Base-by-base conservation (phyloP, 2,797 vertebrate species). In the Tadarida brasiliensis region DNA sequence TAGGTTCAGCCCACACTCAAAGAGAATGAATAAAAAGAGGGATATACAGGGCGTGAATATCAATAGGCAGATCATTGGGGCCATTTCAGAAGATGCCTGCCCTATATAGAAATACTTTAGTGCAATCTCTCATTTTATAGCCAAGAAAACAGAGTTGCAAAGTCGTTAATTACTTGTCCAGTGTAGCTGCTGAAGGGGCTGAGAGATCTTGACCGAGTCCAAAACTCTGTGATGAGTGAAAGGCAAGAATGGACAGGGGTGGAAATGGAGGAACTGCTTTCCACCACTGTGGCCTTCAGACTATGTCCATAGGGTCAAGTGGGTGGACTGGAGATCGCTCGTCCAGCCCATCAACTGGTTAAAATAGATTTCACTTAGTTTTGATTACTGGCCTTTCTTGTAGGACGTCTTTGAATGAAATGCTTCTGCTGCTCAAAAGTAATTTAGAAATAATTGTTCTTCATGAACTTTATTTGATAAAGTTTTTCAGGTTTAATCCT, bases 391-490 rank as follows among this genome's bases (percentile, higher is more conserved):
- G 17, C 35, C 56, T 93, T 94, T 83, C 77, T 87, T 76, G 3
- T 47, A 70, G 20, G n/a, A 82, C 87, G 17, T 65, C 47, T 94
- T 95, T 77, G 63, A 95, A 65, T 74, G 20, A 91, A 90, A 82
- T 63, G 30, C 17, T 63, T 83, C 35, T 89, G 22, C 11, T 91
- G 59, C 51, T 82, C 33, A 63, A 51, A 97, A 92, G n/a, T 92
- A 85, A 82, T 61, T 85, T 94, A 44, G 67, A 82, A 89, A 59
- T 90, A 70, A 80, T 71, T 87, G 22, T 47, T 90, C 70, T 90
- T 94, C 63, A 91, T 94, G 77, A 88, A 57, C 91, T 89, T 91
- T 88, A 68, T 73, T 82, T 86, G 56, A 94, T 84, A 77, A 70
- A 68, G 4, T 16, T 91, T 91, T 89, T 68, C 26, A 35, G 68